Evolutionary conservation across 92 coral and sea anemone species (phyloP).

Genomic region (Actinostola sp.): DNA sequence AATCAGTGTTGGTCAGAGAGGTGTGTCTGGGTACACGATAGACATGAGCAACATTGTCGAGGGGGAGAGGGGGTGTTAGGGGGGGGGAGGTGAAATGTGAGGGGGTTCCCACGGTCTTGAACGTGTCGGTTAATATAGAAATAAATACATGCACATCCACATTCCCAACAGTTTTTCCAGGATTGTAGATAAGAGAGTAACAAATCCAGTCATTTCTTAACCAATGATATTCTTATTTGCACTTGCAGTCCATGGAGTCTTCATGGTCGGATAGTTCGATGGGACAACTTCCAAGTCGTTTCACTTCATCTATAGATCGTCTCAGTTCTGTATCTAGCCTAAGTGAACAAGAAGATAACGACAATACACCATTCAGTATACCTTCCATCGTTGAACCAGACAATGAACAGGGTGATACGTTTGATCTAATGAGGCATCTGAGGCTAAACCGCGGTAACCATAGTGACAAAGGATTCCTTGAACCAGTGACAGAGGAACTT

Average conservation of each 20-base stretch:
- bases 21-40: no score
- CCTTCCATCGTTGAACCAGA: constrained; percentile 83
- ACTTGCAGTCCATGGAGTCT: constrained; percentile 23
- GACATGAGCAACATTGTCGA: no score
- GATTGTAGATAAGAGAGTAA: no score
- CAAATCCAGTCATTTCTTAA: no score
- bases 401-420: constrained; percentile 59
- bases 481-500: constrained; percentile 88
- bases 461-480: constrained; percentile 73
- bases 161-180: no score
- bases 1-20: no score
- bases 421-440: constrained; percentile 86
- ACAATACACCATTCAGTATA: constrained; percentile 1
- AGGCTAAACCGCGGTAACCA: constrained; percentile 69
- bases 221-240: neutral
- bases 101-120: no score
- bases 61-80: no score
- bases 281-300: constrained; percentile 31
- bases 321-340: constrained; percentile 23
- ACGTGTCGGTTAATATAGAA: no score
- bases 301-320: constrained; percentile 6
- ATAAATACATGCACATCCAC: no score
- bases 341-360: constrained; percentile 28
- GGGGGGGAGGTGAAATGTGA: no score
- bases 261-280: constrained; percentile 38